Evolutionary conservation across 2,113 vertebrate species (phyloP), one percentile per base, ranked within the genome.

Genomic region (Chauna torquata): DNA sequence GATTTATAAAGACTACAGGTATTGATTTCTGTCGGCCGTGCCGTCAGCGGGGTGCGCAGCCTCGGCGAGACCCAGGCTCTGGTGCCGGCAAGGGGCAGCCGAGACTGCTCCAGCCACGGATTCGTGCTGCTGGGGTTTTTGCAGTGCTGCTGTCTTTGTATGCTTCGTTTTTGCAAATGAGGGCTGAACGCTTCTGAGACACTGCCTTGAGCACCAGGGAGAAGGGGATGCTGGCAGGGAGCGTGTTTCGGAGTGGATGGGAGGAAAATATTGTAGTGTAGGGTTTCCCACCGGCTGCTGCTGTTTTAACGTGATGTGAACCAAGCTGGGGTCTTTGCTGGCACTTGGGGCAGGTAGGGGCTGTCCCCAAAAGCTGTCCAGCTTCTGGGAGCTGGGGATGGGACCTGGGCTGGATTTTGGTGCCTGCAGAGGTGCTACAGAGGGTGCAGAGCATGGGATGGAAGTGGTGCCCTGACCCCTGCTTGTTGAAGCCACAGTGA

Each of bases 21-120:
- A 88, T 91, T 1, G 81, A 89, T 92, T 79, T 62, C 88, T 55
- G 42, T 16, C 3, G 7, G 76, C 75, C 1, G 59, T 15, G 66
- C 59, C 8, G 7, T 40, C 54, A 4, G 49, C 0, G 0, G 86
- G 65, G 79, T 6, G 40, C 0, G 0, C 2, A 4, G 77, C 88
- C 78, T 80, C 0, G 0, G 62, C 1, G 9, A 82, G 72, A 70
- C 42, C 72, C 2, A 0, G 78, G 88, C 71, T 62, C 2, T 0
- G 58, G 52, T 4, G 57, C 18, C 25, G 75, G 20, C 3, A 4
- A 49, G 75, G 81, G 80, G 61, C 76, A 69, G 24, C 57, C 1
- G 22, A 65, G 45, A 24, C 34, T 2, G 1, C 76, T 42, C 61
- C 4, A 6, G 83, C 42, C n/a, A 2, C 1, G 1, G 61, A 50